These are phyloP conservation scores for Cryptophagus acutangulus DNA, from an alignment of 2,888 invertebrate genomes.

Conservation along the genomic window DNA sequence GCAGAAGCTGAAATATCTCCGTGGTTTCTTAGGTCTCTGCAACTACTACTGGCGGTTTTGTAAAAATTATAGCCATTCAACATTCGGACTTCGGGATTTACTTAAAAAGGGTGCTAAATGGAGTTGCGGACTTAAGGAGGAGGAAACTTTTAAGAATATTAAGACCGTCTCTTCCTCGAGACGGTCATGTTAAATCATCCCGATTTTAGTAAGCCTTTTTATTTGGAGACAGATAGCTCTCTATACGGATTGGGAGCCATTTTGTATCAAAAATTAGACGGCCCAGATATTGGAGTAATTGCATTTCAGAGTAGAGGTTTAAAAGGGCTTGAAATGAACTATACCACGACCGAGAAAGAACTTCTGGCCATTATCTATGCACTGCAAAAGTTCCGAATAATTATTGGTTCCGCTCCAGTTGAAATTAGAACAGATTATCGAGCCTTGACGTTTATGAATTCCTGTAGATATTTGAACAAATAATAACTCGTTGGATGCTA, in stretches of 20 bases:
- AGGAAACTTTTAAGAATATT: slow-evolving; percentile 6
- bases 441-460: slow-evolving; percentile 9
- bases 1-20: slow-evolving; percentile 8
- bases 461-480: slow-evolving; percentile 4
- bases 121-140: slow-evolving; percentile 6
- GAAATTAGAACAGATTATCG: slow-evolving; percentile 11
- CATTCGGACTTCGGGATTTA: background rate
- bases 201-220: slow-evolving; percentile 5
- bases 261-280: slow-evolving; percentile 9
- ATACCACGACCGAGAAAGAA: slow-evolving; percentile 14
- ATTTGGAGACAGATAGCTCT: slow-evolving; percentile 10
- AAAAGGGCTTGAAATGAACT: slow-evolving; percentile 6
- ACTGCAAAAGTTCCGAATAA: slow-evolving; percentile 8
- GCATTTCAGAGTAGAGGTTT: slow-evolving; percentile 9
- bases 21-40: slow-evolving; percentile 8
- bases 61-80: background rate
- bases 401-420: slow-evolving; percentile 9
- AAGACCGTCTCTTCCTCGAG: slow-evolving; percentile 8
- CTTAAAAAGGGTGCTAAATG: slow-evolving; percentile 6
- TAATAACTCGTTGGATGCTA: slow-evolving; percentile 11
- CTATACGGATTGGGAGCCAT: slow-evolving; percentile 10
- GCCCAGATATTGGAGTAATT: slow-evolving; percentile 2
- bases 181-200: slow-evolving; percentile 8
- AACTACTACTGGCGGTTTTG: slow-evolving; percentile 12
- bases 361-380: slow-evolving; percentile 7